A percentile compares a stretch with the other conserved stretches of the same genome.
These are phyloP conservation scores for Tangara arthus DNA, from an alignment of 2,797 vertebrate genomes.

Conservation along the genomic window DNA sequence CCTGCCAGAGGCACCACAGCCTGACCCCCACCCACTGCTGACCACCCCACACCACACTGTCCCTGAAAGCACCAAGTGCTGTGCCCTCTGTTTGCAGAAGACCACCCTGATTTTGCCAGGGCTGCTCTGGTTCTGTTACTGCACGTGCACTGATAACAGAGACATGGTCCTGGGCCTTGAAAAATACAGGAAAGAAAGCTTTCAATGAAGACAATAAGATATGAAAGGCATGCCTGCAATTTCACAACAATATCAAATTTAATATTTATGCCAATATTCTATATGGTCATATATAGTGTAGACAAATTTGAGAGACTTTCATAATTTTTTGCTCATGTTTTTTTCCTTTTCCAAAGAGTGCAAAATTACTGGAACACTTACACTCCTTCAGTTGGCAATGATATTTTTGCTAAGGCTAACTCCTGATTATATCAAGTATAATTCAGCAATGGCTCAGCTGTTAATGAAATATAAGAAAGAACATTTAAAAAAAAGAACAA, in stretches of 20 bases:
- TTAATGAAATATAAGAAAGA: slow-evolving; percentile 5
- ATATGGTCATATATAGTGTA: not conserved
- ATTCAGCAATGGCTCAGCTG: not conserved
- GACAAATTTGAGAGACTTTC: not conserved
- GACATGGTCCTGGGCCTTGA: not conserved
- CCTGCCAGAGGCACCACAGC: not conserved
- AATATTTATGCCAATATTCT: not conserved
- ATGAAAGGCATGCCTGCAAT: not conserved
- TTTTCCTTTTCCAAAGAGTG: not conserved
- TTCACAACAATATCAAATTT: not conserved
- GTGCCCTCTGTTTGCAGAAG: not conserved
- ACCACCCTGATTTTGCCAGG: not conserved
- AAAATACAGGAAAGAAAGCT: not conserved
- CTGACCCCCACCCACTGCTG: not conserved
- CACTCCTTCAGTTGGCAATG: not conserved
- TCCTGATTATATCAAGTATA: not conserved
- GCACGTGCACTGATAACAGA: fast-evolving
- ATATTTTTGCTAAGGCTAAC: not conserved
- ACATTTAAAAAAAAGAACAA: not conserved
- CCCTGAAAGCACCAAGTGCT: not conserved
- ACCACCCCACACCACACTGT: fast-evolving
- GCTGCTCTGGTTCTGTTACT: not conserved
- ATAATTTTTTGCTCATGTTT: not conserved
- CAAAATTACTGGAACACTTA: not conserved
- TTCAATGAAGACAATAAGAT: not conserved